Percentiles rank a stretch among this genome's conserved stretches.
These are phyloP conservation scores for Euzophera pinguis DNA, from an alignment of 2,888 invertebrate species.

Conservation along the genomic window DNA sequence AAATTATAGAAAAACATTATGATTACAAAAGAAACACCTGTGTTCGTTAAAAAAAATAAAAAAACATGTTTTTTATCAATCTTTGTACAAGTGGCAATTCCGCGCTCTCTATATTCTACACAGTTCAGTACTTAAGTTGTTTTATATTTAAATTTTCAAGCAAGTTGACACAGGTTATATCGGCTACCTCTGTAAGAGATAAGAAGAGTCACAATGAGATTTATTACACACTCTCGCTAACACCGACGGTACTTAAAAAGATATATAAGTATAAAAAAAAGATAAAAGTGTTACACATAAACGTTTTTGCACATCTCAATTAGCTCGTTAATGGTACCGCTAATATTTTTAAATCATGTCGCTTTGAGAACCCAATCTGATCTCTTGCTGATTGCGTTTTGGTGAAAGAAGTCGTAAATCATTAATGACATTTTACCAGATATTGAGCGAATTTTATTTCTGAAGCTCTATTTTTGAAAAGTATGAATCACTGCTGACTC, in stretches of 20 bases:
- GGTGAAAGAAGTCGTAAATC: neutral
- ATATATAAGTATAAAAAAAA: no score
- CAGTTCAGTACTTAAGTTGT: constrained; percentile 49
- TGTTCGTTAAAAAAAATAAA: no score
- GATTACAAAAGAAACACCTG: no score
- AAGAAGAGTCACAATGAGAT: constrained; percentile 67
- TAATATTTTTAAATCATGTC: constrained; percentile 34
- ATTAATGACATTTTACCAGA: neutral
- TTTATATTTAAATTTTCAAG: constrained; percentile 67
- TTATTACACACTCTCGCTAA: constrained; percentile 66
- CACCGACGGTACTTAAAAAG: constrained; percentile 46
- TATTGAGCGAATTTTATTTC: neutral
- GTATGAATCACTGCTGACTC: no score
- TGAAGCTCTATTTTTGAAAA: no score
- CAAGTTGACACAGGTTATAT: constrained; percentile 59
- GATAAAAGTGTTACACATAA: constrained; percentile 49
- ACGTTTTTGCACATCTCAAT: constrained; percentile 59
- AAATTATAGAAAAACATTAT: no score
- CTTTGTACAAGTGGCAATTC: neutral
- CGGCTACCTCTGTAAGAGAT: constrained; percentile 67
- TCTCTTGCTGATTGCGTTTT: constrained; percentile 8
- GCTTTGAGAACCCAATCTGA: constrained; percentile 7
- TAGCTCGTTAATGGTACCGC: constrained; percentile 48
- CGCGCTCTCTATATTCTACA: constrained; percentile 3
- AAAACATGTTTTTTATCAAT: no score